phyloP scores from a whole-genome alignment of 2,797 vertebrate genomes.

The Scolopax rusticola region DNA sequence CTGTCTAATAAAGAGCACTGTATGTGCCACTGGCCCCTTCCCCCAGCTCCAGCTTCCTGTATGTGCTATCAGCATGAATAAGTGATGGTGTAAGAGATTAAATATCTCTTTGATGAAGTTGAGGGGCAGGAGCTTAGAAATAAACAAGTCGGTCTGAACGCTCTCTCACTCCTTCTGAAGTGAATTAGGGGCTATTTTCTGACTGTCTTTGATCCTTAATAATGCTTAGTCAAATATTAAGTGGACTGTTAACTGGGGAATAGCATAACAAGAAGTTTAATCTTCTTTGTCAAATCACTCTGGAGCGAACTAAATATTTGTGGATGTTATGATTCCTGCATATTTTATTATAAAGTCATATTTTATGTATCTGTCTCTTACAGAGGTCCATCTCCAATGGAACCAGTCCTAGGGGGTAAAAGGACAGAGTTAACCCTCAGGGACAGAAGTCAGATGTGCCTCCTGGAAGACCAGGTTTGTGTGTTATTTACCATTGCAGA shows the following conservation, averaged over 20 bases:
- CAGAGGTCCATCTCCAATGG: not conserved
- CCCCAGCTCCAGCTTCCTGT: not conserved
- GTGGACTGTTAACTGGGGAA: slow-evolving; percentile 17
- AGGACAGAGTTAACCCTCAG: not conserved
- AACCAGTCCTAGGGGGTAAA: rapidly evolving
- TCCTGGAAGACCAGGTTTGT: too few relatives aligned
- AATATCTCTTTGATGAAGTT: not conserved
- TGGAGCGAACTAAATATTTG: slow-evolving; percentile 19
- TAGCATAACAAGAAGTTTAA: not conserved
- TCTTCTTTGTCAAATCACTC: slow-evolving; percentile 25
- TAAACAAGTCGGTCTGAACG: not conserved
- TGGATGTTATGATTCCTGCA: not conserved
- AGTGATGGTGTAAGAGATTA: not conserved
- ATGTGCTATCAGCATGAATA: not conserved
- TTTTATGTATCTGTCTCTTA: not conserved
- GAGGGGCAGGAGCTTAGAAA: not conserved
- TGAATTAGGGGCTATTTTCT: slow-evolving; percentile 24
- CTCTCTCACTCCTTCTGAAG: not conserved
- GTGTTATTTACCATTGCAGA: not conserved
- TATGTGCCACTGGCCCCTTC: not conserved
- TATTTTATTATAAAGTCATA: not conserved
- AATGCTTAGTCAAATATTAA: slow-evolving; percentile 33
- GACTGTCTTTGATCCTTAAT: slow-evolving; percentile 13
- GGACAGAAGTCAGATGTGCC: not conserved
- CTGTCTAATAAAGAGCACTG: not conserved